Evolutionary conservation across 2,888 invertebrate genomes (phyloP), one percentile per base, ranked within the genome.

Genomic region (Drosophila prolongata): DNA sequence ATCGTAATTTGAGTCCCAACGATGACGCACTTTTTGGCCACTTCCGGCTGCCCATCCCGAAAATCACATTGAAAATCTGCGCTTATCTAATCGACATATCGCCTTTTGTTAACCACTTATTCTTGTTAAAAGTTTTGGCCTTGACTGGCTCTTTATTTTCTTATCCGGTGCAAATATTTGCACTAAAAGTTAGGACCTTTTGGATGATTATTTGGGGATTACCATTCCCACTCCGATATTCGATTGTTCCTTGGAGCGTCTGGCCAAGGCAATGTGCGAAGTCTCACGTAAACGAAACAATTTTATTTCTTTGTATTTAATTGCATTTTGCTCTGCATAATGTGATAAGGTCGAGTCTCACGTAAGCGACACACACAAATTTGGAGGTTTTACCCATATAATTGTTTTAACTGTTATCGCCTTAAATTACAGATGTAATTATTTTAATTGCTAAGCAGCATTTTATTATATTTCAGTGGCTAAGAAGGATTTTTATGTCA

Each of bases 111-210:
- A 52, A n/a, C 54, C 59, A 78, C 72, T 61, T 75, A 73, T 82
- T 87, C 87, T 87, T 82, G 81, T 85, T 87, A 82, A 82, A 80
- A 80, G 85, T 71, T 87, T 80, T 65, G 77, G 49, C 81, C 87
- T 82, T 80, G 84, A 46, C 49, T 49, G 57, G 19, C 47, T 42
- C 47, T 50, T 19, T 35, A 35, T 49, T 68, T 49, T 67, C 38
- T 44, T 56, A 66, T 56, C 24, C 68, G 59, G 16, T 54, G 38
- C 50, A 74, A 87, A 84, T 82, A 79, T 81, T 84, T 84, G 76
- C 59, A 13, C 10, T 57, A 44, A 19, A 49, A 49, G 43, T 72
- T 65, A 53, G 52, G 53, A 60, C 37, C 47, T 34, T 9, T 27
- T 49, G 40, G 46, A 34, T 38, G 56, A 40, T 46, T 40, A 10